Conservation (phyloP, 2,797 vertebrate species). For the Pachyuromys duprasi region DNA sequence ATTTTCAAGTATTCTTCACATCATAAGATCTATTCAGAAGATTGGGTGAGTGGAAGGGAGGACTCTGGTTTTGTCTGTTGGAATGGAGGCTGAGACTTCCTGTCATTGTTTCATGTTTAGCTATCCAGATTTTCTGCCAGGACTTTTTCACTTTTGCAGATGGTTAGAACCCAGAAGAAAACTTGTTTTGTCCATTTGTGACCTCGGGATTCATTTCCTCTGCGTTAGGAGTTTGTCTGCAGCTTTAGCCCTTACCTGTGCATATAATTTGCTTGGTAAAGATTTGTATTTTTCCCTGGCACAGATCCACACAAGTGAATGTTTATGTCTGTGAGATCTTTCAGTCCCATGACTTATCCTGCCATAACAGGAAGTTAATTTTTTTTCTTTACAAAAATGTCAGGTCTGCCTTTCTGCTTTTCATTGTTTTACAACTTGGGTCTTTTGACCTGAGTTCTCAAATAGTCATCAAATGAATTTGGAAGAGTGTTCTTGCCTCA, state of each 20-base stretch:
- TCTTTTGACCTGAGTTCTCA: neutral
- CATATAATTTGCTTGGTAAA: neutral
- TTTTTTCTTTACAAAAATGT: conserved; percentile 59
- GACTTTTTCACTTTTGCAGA: conserved; percentile 83
- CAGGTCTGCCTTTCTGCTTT: conserved; percentile 43
- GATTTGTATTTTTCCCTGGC: conserved; percentile 39
- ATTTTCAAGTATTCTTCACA: neutral
- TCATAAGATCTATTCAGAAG: neutral
- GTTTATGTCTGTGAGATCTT: conserved; percentile 41
- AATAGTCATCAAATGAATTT: neutral
- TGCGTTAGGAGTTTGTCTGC: neutral
- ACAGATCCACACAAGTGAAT: conserved; percentile 4
- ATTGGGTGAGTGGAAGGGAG: neutral
- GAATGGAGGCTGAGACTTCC: conserved; percentile 90
- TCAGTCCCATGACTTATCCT: conserved; percentile 11
- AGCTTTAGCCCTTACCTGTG: neutral
- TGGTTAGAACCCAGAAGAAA: conserved; percentile 72
- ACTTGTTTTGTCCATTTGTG: conserved; percentile 43
- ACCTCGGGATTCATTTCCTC: neutral
- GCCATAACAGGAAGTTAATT: conserved; percentile 72
- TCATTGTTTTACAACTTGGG: neutral
- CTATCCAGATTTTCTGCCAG: conserved; percentile 81
- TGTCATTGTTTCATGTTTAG: conserved; percentile 90
- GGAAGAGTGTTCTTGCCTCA: neutral
- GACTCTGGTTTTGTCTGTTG: conserved; percentile 45